phyloP scores from a whole-genome alignment of 2,888 invertebrate species.

The Linnaemya tessellans region DNA sequence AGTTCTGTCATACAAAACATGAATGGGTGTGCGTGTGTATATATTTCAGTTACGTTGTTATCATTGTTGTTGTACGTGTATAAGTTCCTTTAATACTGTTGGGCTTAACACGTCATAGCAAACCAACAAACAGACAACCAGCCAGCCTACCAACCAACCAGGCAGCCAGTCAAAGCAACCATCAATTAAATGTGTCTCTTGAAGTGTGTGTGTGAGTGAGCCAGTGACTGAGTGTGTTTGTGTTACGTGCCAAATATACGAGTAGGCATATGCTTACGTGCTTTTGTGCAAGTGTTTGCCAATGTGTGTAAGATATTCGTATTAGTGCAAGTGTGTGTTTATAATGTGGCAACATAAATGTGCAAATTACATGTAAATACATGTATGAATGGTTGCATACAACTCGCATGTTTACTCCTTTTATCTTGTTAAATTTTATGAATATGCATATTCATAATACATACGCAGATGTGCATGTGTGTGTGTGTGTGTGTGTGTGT shows the following conservation, averaged over 20 bases:
- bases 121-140: slow-evolving; percentile 34
- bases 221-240: not conserved
- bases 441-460: not conserved
- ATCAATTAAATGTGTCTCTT: slow-evolving; percentile 52
- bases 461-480: not conserved
- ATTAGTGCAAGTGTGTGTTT: slow-evolving; percentile 47
- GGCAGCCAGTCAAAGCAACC: slow-evolving; percentile 47
- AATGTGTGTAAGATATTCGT: not conserved
- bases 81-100: slow-evolving; percentile 58
- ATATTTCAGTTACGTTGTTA: slow-evolving; percentile 19
- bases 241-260: not conserved
- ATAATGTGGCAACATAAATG: slow-evolving; percentile 69
- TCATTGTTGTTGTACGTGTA: slow-evolving; percentile 46
- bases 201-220: slow-evolving; percentile 1
- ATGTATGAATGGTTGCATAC: slow-evolving; percentile 45
- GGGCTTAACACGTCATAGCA: slow-evolving; percentile 67
- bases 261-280: not conserved
- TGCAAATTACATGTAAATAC: slow-evolving; percentile 71
- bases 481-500: slow-evolving; percentile 1
- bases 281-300: not conserved
- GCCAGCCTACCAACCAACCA: slow-evolving; percentile 24
- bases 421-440: slow-evolving; percentile 4
- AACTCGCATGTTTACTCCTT: slow-evolving; percentile 9
- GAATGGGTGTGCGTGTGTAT: slow-evolving; percentile 5
- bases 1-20: slow-evolving; percentile 39